Evolutionary conservation across 2,113 vertebrate species (phyloP).

Genomic region (Neomonachus schauinslandi): DNA sequence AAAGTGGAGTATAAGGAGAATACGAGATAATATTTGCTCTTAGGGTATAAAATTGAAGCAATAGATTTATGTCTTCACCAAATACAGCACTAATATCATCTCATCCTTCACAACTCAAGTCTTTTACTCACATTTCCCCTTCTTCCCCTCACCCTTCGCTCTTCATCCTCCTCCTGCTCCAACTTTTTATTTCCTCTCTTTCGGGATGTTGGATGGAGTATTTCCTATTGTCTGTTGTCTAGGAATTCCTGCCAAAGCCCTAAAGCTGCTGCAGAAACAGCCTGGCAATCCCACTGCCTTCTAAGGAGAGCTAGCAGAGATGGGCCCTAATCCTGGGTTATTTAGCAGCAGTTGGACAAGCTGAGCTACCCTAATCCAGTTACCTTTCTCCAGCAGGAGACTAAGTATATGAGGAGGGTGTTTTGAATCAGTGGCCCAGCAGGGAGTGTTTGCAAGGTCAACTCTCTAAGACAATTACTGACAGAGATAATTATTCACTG

Average conservation of each 20-base stretch:
- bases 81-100: neutral
- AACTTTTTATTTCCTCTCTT: neutral
- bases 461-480: neutral
- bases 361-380: neutral
- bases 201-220: neutral
- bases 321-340: no score
- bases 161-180: neutral
- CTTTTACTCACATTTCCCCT: neutral
- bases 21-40: neutral
- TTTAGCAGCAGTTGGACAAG: neutral
- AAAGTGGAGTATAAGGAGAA: neutral
- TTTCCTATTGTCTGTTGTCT: neutral
- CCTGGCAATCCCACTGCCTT: neutral
- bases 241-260: neutral
- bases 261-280: neutral
- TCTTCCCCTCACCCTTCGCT: neutral
- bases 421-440: neutral
- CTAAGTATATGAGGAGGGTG: neutral
- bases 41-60: neutral
- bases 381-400: neutral
- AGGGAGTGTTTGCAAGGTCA: neutral
- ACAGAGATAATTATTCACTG: neutral
- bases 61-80: neutral
- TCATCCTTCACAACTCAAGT: accelerated
- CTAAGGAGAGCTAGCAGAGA: neutral